Percentiles rank a stretch among this genome's conserved stretches.
Evolutionary conservation across 2,888 invertebrate genomes (phyloP).

Genomic region (Euzophera pinguis): DNA sequence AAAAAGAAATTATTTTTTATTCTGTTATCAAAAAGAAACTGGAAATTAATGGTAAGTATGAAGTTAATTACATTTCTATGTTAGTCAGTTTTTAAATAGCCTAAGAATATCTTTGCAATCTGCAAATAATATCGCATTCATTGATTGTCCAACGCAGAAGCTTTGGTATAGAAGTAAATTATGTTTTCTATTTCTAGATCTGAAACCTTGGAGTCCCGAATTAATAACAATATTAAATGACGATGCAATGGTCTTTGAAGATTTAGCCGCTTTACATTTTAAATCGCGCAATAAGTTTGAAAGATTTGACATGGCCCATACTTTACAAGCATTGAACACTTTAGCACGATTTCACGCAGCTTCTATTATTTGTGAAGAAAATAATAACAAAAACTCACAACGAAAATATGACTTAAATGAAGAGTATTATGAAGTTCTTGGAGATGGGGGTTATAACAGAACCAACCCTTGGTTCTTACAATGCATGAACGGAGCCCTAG

Average conservation of each 20-base stretch:
- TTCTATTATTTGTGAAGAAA: conserved; percentile 74
- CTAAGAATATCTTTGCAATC: too few species aligned
- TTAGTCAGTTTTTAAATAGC: too few species aligned
- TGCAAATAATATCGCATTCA: too few species aligned
- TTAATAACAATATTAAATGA: conserved; percentile 45
- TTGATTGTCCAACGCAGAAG: too few species aligned
- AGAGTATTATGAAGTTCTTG: conserved; percentile 40
- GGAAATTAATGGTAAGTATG: conserved; percentile 44
- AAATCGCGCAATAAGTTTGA: conserved; percentile 49
- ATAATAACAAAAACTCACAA: conserved; percentile 42
- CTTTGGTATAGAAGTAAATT: background rate
- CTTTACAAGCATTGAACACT: conserved; percentile 60
- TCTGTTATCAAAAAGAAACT: conserved; percentile 45
- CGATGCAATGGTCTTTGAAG: conserved; percentile 63
- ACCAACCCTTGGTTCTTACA: conserved; percentile 53
- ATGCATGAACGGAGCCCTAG: conserved; percentile 56
- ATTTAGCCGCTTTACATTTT: conserved; percentile 52
- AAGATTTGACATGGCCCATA: conserved; percentile 68
- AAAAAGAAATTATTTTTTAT: conserved; percentile 59
- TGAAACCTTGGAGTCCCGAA: conserved; percentile 56
- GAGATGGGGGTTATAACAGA: conserved; percentile 46
- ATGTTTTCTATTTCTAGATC: conserved; percentile 34
- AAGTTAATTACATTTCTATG: too few species aligned
- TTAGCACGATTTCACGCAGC: conserved; percentile 74
- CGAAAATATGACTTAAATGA: conserved; percentile 45